Conservation (phyloP, 2,888 invertebrate genomes). For the Drosophila nigricruria region DNA sequence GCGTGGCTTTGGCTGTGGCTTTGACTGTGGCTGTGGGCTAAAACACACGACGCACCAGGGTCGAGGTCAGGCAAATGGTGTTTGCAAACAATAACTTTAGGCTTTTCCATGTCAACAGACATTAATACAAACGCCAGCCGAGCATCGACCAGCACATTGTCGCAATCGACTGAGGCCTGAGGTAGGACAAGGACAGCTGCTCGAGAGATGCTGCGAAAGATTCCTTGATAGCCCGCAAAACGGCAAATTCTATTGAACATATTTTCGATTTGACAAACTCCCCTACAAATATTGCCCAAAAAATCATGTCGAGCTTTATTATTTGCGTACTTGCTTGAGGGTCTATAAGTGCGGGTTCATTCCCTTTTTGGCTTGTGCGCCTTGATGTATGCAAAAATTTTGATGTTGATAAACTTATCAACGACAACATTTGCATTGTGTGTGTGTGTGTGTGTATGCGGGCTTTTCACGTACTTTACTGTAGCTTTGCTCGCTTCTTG, state of each 20-base stretch:
- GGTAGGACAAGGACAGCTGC: slow-evolving; percentile 7
- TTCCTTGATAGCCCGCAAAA: background rate
- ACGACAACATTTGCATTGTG: slow-evolving; percentile 58
- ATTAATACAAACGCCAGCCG: slow-evolving; percentile 56
- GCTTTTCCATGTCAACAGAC: slow-evolving; percentile 76
- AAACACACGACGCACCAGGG: slow-evolving; percentile 15
- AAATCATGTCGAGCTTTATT: slow-evolving; percentile 35
- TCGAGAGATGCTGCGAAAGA: background rate
- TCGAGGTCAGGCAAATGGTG: slow-evolving; percentile 53
- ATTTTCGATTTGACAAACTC: slow-evolving; percentile 2
- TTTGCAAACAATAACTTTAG: slow-evolving; percentile 72
- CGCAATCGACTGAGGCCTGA: slow-evolving; percentile 6
- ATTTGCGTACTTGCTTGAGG: slow-evolving; percentile 37
- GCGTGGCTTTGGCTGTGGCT: slow-evolving; percentile 19
- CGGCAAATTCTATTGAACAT: slow-evolving; percentile 11
- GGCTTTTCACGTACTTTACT: slow-evolving; percentile 22
- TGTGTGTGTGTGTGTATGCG: slow-evolving; percentile 19
- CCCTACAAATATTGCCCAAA: background rate
- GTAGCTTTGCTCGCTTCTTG: background rate
- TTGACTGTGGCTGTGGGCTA: background rate
- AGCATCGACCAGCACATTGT: slow-evolving; percentile 36
- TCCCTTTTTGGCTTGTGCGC: slow-evolving; percentile 31
- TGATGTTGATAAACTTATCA: slow-evolving; percentile 70
- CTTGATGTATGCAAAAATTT: slow-evolving; percentile 71
- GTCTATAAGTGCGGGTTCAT: background rate